A percentile compares a stretch with the other conserved stretches of the same genome.
These are phyloP conservation scores for Drosophila eugracilis DNA, from an alignment of 1,140 invertebrate genomes.

Conservation along the genomic window DNA sequence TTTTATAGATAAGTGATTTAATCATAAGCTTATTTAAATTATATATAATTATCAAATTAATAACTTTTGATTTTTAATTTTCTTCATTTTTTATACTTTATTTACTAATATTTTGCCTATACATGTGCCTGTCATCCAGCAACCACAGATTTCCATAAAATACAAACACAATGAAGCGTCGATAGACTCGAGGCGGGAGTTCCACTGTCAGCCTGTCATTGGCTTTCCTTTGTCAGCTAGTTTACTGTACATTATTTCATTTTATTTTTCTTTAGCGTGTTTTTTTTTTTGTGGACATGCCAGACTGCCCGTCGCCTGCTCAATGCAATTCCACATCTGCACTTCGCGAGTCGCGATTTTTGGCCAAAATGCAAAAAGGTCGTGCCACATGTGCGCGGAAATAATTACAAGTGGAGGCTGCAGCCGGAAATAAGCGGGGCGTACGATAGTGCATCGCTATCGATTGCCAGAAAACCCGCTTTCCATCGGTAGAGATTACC, in stretches of 20 bases:
- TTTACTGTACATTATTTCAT: slow-evolving; percentile 18
- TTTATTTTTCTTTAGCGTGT: slow-evolving; percentile 22
- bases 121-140: slow-evolving; percentile 38
- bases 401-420: slow-evolving; percentile 39
- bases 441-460: slow-evolving; percentile 42
- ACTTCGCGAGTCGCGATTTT: slow-evolving; percentile 15
- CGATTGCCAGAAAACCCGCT: slow-evolving; percentile 55
- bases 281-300: slow-evolving; percentile 36
- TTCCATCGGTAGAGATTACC: slow-evolving; percentile 34
- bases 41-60: no score
- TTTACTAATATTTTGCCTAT: neutral
- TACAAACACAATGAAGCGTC: slow-evolving; percentile 35
- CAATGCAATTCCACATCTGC: slow-evolving; percentile 14
- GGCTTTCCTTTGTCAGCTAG: slow-evolving; percentile 40
- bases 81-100: neutral
- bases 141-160: slow-evolving; percentile 33
- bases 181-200: slow-evolving; percentile 12
- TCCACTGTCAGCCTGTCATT: slow-evolving; percentile 13
- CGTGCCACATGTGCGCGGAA: slow-evolving; percentile 55
- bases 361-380: slow-evolving; percentile 38
- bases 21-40: no score
- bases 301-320: slow-evolving; percentile 65
- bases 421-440: slow-evolving; percentile 21
- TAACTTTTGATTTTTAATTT: neutral
- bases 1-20: no score